Conservation (phyloP, 1,140 invertebrate genomes). For the roundworm (Caenorhabditis elegans) region DNA sequence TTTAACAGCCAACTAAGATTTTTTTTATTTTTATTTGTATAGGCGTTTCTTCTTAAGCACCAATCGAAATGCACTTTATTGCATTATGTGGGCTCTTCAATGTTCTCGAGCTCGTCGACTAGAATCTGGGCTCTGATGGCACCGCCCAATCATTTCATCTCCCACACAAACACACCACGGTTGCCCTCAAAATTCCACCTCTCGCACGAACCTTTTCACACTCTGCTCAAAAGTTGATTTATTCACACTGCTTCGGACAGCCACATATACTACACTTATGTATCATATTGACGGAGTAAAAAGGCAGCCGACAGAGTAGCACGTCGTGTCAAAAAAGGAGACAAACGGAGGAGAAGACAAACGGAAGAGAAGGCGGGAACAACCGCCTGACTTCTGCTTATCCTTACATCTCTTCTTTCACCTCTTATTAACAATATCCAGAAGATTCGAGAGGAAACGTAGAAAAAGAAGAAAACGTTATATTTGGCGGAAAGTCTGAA, state of each 20-base stretch:
- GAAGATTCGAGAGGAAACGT: not conserved
- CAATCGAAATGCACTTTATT: not conserved
- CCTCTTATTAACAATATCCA: constrained; percentile 31
- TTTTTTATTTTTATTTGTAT: too few relatives aligned
- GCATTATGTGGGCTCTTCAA: not conserved
- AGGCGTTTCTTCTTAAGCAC: not conserved
- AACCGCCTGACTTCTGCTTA: not conserved
- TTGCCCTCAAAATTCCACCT: too few relatives aligned
- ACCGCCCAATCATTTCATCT: not conserved
- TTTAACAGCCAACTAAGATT: too few relatives aligned
- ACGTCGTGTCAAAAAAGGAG: not conserved
- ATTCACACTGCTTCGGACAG: not conserved
- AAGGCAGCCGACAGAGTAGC: not conserved
- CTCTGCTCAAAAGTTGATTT: not conserved
- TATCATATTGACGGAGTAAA: constrained; percentile 27
- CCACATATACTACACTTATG: constrained; percentile 27
- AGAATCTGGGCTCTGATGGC: not conserved
- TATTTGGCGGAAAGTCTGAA: not conserved
- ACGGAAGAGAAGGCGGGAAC: not conserved
- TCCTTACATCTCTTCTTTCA: constrained; percentile 27
- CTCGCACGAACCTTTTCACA: not conserved
- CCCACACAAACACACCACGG: too few relatives aligned
- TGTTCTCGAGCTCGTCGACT: not conserved
- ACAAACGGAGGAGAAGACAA: not conserved
- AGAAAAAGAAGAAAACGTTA: not conserved